phyloP scores from a whole-genome alignment of 2,888 invertebrate genomes.

The Frankliniella intonsa region DNA sequence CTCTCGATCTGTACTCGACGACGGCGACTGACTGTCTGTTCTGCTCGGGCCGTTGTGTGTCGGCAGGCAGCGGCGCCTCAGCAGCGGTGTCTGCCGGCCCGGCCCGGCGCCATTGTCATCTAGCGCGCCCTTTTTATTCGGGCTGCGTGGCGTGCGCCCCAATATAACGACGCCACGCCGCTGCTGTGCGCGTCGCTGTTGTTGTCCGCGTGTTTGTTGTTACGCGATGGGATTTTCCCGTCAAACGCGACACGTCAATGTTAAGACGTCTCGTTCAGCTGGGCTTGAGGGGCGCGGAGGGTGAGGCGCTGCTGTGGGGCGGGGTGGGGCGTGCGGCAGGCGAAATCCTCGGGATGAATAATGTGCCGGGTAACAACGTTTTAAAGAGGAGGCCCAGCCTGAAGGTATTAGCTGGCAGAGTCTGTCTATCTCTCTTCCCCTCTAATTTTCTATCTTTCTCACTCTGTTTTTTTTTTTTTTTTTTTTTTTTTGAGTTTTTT shows the following conservation, averaged over 20 bases:
- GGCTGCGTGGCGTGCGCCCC: neutral
- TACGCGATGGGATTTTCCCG: slow-evolving; percentile 5
- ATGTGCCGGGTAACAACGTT: neutral
- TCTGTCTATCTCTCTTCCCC: too few relatives aligned
- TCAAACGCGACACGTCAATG: slow-evolving; percentile 15
- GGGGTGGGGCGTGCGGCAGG: too few relatives aligned
- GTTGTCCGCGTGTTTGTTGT: neutral
- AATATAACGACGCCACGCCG: neutral
- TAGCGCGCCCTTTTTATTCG: neutral
- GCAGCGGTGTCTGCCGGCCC: neutral
- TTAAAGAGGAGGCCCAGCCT: neutral
- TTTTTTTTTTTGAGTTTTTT: too few relatives aligned
- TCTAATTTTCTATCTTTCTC: too few relatives aligned
- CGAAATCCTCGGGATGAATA: neutral
- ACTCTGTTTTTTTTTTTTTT: too few relatives aligned
- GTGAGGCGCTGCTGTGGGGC: too few relatives aligned
- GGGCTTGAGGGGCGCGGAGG: neutral
- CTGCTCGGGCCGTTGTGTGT: neutral
- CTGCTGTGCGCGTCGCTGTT: neutral
- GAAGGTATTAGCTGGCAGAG: too few relatives aligned
- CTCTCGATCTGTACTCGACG: neutral
- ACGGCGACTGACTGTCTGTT: neutral
- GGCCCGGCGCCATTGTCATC: neutral
- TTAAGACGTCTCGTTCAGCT: neutral
- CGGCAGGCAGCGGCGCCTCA: neutral